Base-by-base conservation (phyloP, 1,140 invertebrate genomes). In the Ceratina japonica region DNA sequence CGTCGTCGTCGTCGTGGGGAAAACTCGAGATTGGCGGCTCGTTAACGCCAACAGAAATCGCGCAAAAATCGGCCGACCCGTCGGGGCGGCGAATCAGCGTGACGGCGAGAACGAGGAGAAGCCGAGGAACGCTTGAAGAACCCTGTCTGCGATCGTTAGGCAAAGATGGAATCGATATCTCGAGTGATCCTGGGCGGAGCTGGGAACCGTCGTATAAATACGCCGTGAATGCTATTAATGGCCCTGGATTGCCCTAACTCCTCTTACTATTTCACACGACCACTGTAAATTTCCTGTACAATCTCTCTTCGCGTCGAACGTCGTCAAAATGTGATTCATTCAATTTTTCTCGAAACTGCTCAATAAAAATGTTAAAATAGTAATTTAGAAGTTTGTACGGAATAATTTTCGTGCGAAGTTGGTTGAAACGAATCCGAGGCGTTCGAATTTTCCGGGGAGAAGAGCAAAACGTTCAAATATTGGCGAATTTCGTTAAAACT, bases 11-110 rank as follows among this genome's bases (percentile, higher is more conserved):
- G 27, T 61, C 22, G n/a, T 64, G 62, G 68, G 37, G 76, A 75
- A 71, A 84, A 77, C 78, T 72, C 63, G 22, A 54, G 63, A 81
- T 76, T 79, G 63, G 76, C 51, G 83, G 62, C 81, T 87, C 83
- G 80, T 87, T 87, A 86, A 64, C 82, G 72, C 74, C 5, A 10
- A 70, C 66, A 70, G 58, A 81, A 81, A 85, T 85, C 73, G 81
- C 37, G 49, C 8, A 49, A 59, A 83, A 74, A 82, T 82, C 75
- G 64, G 68, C 80, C 24, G 58, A 56, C 27, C 62, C 64, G 68
- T 62, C 62, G 58, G 49, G 3, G 62, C 64, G 20, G 18, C 73
- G 49, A 51, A 31, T 24, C 58, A 72, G 37, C 54, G 68, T 15
- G 54, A 31, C 27, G 27, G 27, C 5, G 27, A 22, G 49, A 31